Evolutionary conservation across 1,140 invertebrate genomes (phyloP).

Genomic region (Tetramorium alpestre): DNA sequence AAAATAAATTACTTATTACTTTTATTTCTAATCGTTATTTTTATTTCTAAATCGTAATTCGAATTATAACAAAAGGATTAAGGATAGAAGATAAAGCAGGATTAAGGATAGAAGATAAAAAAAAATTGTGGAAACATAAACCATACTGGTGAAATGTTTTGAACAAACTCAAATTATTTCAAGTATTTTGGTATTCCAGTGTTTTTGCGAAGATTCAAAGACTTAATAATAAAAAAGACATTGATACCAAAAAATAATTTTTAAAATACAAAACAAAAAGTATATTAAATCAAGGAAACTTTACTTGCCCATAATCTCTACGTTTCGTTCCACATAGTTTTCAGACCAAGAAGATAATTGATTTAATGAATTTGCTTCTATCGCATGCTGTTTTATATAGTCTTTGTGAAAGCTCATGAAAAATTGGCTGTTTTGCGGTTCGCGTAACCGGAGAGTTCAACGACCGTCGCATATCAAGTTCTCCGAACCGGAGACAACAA

Average conservation of each 20-base stretch:
- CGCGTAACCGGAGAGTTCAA: slow-evolving; percentile 26
- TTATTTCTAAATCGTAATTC: neutral
- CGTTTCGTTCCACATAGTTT: slow-evolving; percentile 52
- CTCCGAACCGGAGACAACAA: neutral
- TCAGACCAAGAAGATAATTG: slow-evolving; percentile 35
- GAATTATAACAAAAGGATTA: neutral
- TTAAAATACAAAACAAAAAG: neutral
- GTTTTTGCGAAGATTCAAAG: neutral
- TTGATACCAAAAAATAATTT: neutral
- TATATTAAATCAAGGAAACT: neutral
- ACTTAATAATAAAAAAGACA: neutral
- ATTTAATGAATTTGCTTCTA: slow-evolving; percentile 47
- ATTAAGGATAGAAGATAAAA: too few relatives aligned
- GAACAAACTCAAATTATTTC: neutral
- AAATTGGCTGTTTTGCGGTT: slow-evolving; percentile 29
- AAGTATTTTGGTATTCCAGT: neutral
- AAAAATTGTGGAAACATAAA: neutral
- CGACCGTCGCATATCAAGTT: slow-evolving; percentile 1
- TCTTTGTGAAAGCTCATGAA: slow-evolving; percentile 34
- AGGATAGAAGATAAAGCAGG: neutral
- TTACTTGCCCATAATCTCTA: neutral
- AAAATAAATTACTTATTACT: neutral
- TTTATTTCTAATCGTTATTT: neutral
- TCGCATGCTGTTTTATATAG: slow-evolving; percentile 20
- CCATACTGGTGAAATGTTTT: neutral